Evolutionary conservation across 2,797 vertebrate genomes (phyloP), one percentile per base, ranked within the genome.

Genomic region (Salarias fasciatus): DNA sequence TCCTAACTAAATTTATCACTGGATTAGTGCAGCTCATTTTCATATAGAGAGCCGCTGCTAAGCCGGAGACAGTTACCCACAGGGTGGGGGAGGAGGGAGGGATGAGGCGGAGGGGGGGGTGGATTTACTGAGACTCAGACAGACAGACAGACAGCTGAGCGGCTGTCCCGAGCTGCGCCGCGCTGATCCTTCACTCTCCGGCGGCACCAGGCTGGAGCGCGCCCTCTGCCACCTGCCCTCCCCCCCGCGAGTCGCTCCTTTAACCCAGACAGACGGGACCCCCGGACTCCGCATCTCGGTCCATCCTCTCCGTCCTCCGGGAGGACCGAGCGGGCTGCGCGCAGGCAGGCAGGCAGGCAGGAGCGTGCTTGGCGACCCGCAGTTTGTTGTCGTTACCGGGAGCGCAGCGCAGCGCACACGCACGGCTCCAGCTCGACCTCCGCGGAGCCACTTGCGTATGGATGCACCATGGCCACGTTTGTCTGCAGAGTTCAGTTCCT

Each of bases 401-500:
- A 56, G 51, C 72, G 75, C 40, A 84, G n/a, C 59, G 46, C 51
- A 43, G 36, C 43, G 58, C 46, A 37, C 49, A 37, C 6, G 5
- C 40, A 1, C 69, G 36, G 64, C 72, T 51, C 71, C 40, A 31
- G 40, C 28, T 35, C 31, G 53, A 63, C 78, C 71, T 72, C 75
- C 35, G 38, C 51, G 72, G 75, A 80, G 75, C 57, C 63, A 77
- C 80, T 89, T 92, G 93, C 81, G n/a, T n/a, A 94, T 94, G 95
- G 93, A 92, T 82, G 90, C 93, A 84, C 86, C 92, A 97, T 97
- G 95, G 92, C 94, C 86, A 93, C 94, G 79, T 86, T 96, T 80
- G 91, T 93, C 55, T 96, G 94, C 93, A 91, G 95, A 90, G 95
- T 97, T 88, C 96, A 97, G 91, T 96, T 97, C 80, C 87, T 97